phyloP scores from a whole-genome alignment of 2,797 vertebrate genomes.

The Syndactyla subalaris region DNA sequence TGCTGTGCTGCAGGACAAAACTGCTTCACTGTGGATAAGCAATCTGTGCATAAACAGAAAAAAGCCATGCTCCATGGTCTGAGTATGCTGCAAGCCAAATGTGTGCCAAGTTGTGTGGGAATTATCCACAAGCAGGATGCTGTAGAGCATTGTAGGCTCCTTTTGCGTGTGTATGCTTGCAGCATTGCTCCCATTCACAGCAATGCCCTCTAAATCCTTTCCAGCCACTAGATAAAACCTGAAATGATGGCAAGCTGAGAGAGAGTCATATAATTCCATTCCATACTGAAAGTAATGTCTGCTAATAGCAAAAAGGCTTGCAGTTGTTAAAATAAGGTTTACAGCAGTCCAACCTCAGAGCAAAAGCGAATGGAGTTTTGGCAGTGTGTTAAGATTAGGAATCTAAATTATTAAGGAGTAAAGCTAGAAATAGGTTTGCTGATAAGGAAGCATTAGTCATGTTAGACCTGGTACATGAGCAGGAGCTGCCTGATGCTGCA shows the following conservation, averaged over 20 bases:
- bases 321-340: not conserved
- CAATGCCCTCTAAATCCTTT: not conserved
- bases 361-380: not conserved
- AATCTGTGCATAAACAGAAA: not conserved
- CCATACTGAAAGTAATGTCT: not conserved
- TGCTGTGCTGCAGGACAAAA: not conserved
- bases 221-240: not conserved
- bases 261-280: not conserved
- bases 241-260: not conserved
- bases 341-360: not conserved
- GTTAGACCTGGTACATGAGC: not conserved
- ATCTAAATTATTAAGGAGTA: not conserved
- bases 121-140: not conserved
- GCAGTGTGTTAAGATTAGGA: not conserved
- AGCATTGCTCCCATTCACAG: not conserved
- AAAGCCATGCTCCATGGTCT: not conserved
- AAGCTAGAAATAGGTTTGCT: not conserved
- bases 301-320: not conserved
- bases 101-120: not conserved
- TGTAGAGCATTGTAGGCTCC: not conserved
- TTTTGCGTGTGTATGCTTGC: not conserved
- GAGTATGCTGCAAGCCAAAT: slow-evolving; percentile 20
- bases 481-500: not conserved
- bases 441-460: not conserved
- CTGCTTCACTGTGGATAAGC: not conserved